Evolutionary conservation across 2,797 vertebrate species (phyloP), one percentile per base, ranked within the genome.

Genomic region (Meda fulgida): DNA sequence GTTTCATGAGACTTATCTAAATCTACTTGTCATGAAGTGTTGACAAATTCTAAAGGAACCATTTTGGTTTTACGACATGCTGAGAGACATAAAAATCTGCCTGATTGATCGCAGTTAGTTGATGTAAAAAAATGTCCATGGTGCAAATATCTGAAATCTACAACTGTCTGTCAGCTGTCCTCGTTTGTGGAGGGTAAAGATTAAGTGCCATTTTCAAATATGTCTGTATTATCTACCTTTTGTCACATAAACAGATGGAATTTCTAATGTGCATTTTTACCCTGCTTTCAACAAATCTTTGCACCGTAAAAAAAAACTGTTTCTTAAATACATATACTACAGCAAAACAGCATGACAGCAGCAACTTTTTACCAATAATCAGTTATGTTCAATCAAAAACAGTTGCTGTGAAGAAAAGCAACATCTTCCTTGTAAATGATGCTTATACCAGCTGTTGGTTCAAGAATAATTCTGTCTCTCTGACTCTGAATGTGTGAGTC

Each of bases 1-100:
- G 84, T 87, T 87, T 88, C 87, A 88, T 88, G 84, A 86, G 87
- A 87, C 86, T 88, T 87, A 84, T 79, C 84, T 90, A 88, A 89
- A 88, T 88, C 87, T 87, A 81, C 87, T 87, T 88, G 87, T 88
- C 88, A 86, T 66, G 80, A 81, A 48, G 86, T 75, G 88, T 81
- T 85, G 89, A 85, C 85, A 86, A 78, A 84, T 81, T 88, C 55
- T 63, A 58, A 88, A 83, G 87, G 84, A 87, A 78, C 71, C 77
- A 73, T 60, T 85, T 81, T 65, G 86, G 79, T 80, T 90, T 83
- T 46, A 55, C 70, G 40, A 70, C 71, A 51, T 43, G 65, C 84
- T 55, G 18, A 29, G 82, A 86, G 82, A 73, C 23, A 23, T 48
- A 77, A 11, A 60, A 78, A 66, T 79, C 72, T 43, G 19, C 63